Evolutionary conservation across 1,140 invertebrate species (phyloP), one percentile per base, ranked within the genome.

Genomic region (Himalopsyche phryganea): DNA sequence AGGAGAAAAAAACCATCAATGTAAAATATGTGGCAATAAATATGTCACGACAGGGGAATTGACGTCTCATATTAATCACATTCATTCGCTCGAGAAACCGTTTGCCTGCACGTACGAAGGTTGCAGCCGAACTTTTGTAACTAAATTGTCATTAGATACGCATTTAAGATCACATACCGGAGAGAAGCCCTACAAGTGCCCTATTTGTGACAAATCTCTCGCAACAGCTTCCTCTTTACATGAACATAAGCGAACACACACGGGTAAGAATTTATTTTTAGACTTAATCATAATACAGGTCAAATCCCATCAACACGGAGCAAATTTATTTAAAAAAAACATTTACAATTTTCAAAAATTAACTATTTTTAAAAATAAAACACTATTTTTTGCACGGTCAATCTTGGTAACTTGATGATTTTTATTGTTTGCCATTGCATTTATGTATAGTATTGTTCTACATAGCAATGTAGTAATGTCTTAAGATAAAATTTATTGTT

Each of bases 121-220:
- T 38, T 65, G 63, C 44, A 40, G 28, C 13, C 41, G 63, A 48
- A 42, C 59, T 2, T 65, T 65, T 28, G 58, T 54, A 0, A 65
- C 63, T 13, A 62, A 62, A 17, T 33, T 61, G n/a, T 65, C 63
- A 14, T 33, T 61, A 9, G 49, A 62, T 28, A 65, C 56, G 1
- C 63, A 65, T 45, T 11, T 50, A 60, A 72, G 75, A 33, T 71
- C 70, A 2, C 80, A 81, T 54, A 80, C 77, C 1, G 77, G 83
- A 1, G 83, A 85, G 68, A 72, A 78, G 56, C 84, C 83, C 10
- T 84, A 80, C 66, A 70, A 70, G 50, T 86, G 84, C 67, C 73
- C 75, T 58, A 71, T 80, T 28, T 85, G 83, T 69, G 74, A 76
- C 6, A 77, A 80, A 61, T 58, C 66, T 38, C 44, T 63, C n/a